phyloP scores from a whole-genome alignment of 2,113 vertebrate species.

The Gulo gulo region DNA sequence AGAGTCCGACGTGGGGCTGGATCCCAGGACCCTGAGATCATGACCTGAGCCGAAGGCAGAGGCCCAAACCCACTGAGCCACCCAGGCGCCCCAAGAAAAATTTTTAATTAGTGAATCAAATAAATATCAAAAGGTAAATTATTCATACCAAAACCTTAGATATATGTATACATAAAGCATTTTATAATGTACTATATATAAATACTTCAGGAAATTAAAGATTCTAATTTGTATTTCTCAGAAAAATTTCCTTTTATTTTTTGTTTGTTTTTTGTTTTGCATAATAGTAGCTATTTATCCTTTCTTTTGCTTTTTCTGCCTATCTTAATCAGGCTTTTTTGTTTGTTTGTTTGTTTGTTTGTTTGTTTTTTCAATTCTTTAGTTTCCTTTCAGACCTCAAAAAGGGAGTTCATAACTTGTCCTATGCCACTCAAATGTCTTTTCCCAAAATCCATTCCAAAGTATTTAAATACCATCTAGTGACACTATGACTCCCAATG shows the following conservation, averaged over 20 bases:
- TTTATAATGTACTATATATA: neutral
- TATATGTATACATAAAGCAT: neutral
- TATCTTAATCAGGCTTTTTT: neutral
- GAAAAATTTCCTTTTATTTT: neutral
- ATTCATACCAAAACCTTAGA: neutral
- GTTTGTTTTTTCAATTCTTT: neutral
- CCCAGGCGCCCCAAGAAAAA: neutral
- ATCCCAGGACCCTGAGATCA: too few relatives aligned
- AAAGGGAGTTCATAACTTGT: neutral
- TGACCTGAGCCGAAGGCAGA: too few relatives aligned
- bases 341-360: neutral
- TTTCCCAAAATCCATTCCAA: neutral
- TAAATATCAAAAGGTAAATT: neutral
- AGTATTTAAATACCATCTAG: neutral
- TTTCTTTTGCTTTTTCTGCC: neutral
- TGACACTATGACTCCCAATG: neutral
- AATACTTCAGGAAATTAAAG: neutral
- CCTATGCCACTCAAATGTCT: neutral
- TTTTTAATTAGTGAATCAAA: neutral
- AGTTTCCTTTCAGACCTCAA: neutral
- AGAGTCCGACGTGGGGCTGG: too few relatives aligned
- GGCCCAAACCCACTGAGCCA: too few relatives aligned
- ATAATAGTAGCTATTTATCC: neutral
- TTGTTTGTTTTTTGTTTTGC: neutral
- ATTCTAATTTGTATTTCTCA: neutral